These are phyloP conservation scores for Oreortyx pictus DNA, from an alignment of 2,797 vertebrate genomes.

Conservation along the genomic window DNA sequence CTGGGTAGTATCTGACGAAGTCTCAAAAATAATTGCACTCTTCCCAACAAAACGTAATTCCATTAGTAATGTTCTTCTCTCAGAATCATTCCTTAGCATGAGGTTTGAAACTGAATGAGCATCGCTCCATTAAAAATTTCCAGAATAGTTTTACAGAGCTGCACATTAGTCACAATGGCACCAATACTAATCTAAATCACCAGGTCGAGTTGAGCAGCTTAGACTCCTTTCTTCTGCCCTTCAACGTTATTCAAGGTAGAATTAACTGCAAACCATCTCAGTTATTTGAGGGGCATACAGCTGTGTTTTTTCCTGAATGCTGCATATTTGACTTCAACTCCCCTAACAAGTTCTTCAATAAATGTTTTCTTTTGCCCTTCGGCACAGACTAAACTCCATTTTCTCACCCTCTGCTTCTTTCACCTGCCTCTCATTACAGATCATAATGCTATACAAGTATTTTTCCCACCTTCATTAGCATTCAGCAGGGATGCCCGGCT, in stretches of 20 bases:
- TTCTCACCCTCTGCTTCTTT: not conserved
- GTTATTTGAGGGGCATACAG: not conserved
- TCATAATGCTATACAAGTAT: not conserved
- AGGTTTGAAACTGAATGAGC: not conserved
- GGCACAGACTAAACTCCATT: not conserved
- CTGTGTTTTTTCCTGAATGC: not conserved
- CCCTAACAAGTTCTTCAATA: constrained; percentile 9
- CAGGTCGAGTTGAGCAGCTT: not conserved
- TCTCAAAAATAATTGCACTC: not conserved
- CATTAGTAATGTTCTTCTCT: not conserved
- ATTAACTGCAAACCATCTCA: constrained; percentile 32
- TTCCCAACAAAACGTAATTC: not conserved
- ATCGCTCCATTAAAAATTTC: not conserved
- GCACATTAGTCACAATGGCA: constrained; percentile 4
- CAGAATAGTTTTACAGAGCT: not conserved
- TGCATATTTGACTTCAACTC: not conserved
- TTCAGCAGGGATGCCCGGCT: constrained; percentile 3
- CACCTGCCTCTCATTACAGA: constrained; percentile 9
- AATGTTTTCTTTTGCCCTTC: constrained; percentile 38
- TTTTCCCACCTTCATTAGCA: not conserved
- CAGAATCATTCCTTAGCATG: not conserved
- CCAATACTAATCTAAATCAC: not conserved
- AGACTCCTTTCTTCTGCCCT: not conserved
- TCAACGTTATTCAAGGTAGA: not conserved
- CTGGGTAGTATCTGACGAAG: not conserved